Evolutionary conservation across 2,797 vertebrate genomes (phyloP).

Genomic region (Morelia viridis): DNA sequence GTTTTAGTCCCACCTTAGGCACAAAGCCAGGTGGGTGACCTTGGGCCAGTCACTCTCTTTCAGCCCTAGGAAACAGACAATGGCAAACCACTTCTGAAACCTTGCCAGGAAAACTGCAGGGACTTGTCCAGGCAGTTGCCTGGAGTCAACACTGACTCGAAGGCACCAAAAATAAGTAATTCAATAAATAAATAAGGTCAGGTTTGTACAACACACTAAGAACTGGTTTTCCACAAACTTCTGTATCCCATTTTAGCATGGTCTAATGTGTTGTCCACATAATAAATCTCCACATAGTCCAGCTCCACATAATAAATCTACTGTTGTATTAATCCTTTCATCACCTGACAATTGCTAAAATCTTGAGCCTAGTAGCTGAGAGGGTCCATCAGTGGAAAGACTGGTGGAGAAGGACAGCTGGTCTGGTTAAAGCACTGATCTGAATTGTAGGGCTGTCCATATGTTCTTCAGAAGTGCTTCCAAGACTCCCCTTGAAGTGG

Average conservation of each 20-base stretch:
- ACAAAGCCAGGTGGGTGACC: not conserved
- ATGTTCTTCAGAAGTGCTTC: not conserved
- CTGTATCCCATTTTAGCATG: not conserved
- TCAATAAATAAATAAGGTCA: not conserved
- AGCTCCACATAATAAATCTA: not conserved
- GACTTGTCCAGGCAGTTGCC: not conserved
- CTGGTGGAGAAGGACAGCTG: not conserved
- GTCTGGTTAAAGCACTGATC: not conserved
- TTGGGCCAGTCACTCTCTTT: not conserved
- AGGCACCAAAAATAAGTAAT: not conserved
- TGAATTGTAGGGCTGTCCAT: not conserved
- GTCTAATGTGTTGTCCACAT: not conserved
- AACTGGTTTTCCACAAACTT: not conserved
- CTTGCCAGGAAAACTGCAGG: not conserved
- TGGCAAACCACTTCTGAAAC: not conserved
- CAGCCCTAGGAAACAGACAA: no score
- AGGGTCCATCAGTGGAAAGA: not conserved
- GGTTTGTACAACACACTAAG: not conserved
- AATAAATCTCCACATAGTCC: no score
- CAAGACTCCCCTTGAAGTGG: not conserved
- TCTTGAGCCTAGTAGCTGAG: not conserved
- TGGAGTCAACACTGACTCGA: not conserved
- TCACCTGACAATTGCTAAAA: not conserved
- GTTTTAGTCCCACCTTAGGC: not conserved
- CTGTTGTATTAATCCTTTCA: not conserved